A percentile compares a stretch with the other conserved stretches of the same genome.
Conservation (phyloP, 2,797 vertebrate genomes). For the Chelidonichthys spinosus region DNA sequence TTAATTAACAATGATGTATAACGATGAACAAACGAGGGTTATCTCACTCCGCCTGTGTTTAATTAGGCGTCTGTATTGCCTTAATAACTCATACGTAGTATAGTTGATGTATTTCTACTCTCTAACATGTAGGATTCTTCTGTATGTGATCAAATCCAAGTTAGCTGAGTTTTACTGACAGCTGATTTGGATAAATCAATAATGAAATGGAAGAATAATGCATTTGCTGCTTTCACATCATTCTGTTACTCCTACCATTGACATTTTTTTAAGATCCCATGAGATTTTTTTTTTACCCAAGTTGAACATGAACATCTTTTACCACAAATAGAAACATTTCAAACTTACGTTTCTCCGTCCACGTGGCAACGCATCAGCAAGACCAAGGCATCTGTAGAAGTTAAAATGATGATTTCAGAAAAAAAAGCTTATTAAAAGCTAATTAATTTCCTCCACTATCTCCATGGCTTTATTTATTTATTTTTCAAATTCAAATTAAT, state of each 20-base stretch:
- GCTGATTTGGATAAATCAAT: background rate
- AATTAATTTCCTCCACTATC: conserved; percentile 14
- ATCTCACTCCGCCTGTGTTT: too few species aligned
- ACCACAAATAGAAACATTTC: background rate
- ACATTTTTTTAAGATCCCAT: background rate
- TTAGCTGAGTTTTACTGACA: background rate
- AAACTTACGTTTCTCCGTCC: background rate
- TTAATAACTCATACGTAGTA: too few species aligned
- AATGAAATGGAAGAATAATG: background rate
- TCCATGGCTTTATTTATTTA: background rate
- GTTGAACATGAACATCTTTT: background rate
- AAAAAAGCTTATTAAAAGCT: conserved; percentile 24
- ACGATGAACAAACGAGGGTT: too few species aligned
- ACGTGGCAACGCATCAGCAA: background rate
- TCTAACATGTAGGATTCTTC: too few species aligned
- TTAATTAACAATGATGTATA: too few species aligned
- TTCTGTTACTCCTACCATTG: background rate
- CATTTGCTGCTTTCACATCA: background rate
- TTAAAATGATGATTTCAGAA: conserved; percentile 24
- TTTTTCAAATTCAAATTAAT: background rate
- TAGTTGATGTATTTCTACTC: too few species aligned
- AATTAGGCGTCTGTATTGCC: too few species aligned
- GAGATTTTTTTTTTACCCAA: background rate
- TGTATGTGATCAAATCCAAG: too few species aligned
- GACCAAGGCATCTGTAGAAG: conserved; percentile 1